Conservation (phyloP, 2,113 vertebrate genomes). For the Odocoileus hemionus region DNA sequence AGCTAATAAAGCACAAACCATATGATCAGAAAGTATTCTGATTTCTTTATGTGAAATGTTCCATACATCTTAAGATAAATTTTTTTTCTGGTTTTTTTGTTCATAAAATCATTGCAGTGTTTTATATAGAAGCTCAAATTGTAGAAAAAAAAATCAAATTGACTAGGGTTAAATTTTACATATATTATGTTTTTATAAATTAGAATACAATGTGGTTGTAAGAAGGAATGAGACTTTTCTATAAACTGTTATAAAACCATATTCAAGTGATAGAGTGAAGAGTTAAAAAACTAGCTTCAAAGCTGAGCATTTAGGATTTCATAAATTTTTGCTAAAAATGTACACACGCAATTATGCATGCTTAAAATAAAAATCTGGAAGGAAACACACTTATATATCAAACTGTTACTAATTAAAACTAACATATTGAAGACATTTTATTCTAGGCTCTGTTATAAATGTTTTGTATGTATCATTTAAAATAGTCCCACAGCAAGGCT, state of each 20-base stretch:
- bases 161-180: background rate
- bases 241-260: background rate
- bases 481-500: background rate
- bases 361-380: constrained; percentile 1
- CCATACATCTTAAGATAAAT: background rate
- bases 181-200: background rate
- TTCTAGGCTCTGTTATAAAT: background rate
- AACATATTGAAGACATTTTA: background rate
- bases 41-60: background rate
- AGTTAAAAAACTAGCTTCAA: background rate
- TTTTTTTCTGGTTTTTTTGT: background rate
- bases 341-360: background rate
- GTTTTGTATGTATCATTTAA: background rate
- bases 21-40: background rate
- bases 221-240: background rate
- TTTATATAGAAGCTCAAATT: background rate
- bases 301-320: background rate
- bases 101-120: background rate
- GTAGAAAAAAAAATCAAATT: background rate
- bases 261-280: background rate
- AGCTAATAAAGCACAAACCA: background rate
- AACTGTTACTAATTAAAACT: constrained; percentile 25
- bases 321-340: background rate
- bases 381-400: background rate
- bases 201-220: background rate